Conservation (phyloP, 2,888 invertebrate genomes). For the Drosophila robusta region DNA sequence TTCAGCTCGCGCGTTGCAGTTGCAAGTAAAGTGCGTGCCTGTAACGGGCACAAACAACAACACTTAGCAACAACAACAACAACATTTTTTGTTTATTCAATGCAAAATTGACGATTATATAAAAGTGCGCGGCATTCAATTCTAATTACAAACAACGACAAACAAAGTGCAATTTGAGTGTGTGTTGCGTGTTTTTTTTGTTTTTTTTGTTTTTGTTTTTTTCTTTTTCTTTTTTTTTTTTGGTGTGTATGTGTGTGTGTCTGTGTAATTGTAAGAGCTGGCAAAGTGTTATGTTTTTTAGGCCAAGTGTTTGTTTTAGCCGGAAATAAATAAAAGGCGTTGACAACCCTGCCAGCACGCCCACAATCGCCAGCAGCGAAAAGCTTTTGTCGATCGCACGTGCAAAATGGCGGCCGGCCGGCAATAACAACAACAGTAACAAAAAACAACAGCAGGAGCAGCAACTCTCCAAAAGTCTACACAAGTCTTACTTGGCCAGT, state of each 20-base stretch:
- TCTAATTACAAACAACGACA: constrained; percentile 72
- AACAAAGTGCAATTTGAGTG: constrained; percentile 54
- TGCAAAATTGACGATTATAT: constrained; percentile 72
- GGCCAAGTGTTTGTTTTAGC: constrained; percentile 59
- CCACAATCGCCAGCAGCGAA: constrained; percentile 12
- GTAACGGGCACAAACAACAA: constrained; percentile 30
- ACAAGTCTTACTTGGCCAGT: constrained; percentile 19
- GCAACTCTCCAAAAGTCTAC: constrained; percentile 13
- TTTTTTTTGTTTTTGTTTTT: too few species aligned
- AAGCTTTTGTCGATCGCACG: constrained; percentile 56
- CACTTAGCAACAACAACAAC: constrained; percentile 15
- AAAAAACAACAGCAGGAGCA: constrained; percentile 15
- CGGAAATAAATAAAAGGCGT: constrained; percentile 50
- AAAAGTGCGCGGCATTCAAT: constrained; percentile 76
- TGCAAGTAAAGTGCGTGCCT: constrained; percentile 62
- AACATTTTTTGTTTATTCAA: constrained; percentile 56
- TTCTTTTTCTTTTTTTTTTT: too few species aligned
- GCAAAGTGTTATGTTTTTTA: constrained; percentile 57
- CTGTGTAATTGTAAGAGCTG: constrained; percentile 19
- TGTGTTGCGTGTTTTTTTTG: constrained; percentile 18
- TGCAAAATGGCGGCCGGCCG: constrained; percentile 60
- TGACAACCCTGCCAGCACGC: constrained; percentile 30
- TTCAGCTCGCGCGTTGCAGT: constrained; percentile 57
- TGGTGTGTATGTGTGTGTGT: constrained; percentile 6
- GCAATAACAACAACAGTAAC: constrained; percentile 26